A percentile compares a stretch with the other conserved stretches of the same genome.
These are phyloP conservation scores for Cherax destructor DNA, from an alignment of 1,140 invertebrate species.

Conservation along the genomic window DNA sequence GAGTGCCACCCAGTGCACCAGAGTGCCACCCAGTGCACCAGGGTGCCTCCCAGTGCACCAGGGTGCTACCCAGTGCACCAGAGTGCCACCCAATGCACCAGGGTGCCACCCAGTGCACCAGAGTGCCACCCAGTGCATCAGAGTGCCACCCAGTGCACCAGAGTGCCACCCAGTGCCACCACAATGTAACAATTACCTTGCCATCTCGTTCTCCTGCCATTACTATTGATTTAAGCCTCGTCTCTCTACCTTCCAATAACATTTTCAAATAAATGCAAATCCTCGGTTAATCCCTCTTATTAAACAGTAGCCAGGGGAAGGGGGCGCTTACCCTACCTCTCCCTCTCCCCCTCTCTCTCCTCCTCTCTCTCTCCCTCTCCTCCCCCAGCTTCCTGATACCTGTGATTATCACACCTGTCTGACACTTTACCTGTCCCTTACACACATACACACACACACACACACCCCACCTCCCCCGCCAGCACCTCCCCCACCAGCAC, in stretches of 20 bases:
- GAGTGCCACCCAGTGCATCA: no score
- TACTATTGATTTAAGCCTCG: conserved; percentile 1
- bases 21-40: no score
- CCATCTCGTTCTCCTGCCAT: conserved; percentile 16
- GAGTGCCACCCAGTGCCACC: not conserved
- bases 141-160: no score
- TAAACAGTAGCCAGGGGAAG: not conserved
- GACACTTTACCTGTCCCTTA: not conserved
- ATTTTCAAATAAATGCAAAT: conserved; percentile 42
- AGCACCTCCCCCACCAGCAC: not conserved
- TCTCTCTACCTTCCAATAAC: conserved; percentile 1
- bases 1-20: no score
- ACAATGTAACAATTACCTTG: not conserved
- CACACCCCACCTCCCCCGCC: not conserved
- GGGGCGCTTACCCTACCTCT: not conserved
- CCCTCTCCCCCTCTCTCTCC: not conserved
- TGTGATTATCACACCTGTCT: not conserved
- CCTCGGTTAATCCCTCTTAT: conserved; percentile 29
- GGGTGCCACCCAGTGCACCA: no score
- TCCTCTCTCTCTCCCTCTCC: no score
- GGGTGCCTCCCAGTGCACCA: no score
- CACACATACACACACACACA: not conserved
- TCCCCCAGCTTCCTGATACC: no score
- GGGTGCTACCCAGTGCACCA: no score
- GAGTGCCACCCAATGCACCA: no score